These are phyloP conservation scores for Drosophila auraria DNA, from an alignment of 1,140 invertebrate genomes.

Conservation along the genomic window DNA sequence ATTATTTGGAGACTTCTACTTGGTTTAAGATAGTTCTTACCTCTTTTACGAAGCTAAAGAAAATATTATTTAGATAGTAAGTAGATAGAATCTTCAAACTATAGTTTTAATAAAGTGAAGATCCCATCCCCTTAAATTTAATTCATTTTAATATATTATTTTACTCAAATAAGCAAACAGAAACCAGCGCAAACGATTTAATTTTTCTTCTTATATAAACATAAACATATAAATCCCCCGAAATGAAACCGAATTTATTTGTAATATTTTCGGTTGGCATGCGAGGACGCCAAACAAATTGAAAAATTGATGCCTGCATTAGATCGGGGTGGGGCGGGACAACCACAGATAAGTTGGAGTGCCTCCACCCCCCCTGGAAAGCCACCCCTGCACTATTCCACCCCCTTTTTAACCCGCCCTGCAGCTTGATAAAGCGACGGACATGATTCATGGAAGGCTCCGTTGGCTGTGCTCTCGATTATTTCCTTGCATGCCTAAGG, in stretches of 20 bases:
- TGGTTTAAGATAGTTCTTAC: too few species aligned
- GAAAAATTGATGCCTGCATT: conserved; percentile 70
- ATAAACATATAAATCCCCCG: background rate
- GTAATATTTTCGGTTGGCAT: conserved; percentile 43
- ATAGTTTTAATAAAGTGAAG: too few species aligned
- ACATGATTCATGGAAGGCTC: conserved; percentile 71
- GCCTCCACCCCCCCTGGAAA: background rate
- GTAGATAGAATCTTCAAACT: too few species aligned
- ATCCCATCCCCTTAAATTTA: too few species aligned
- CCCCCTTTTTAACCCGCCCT: conserved; percentile 2
- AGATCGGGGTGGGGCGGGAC: conserved; percentile 7
- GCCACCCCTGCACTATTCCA: background rate
- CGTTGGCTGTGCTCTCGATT: conserved; percentile 61
- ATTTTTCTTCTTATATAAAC: conserved; percentile 14
- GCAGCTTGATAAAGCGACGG: conserved; percentile 63
- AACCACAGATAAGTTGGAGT: conserved; percentile 60
- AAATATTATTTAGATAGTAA: too few species aligned
- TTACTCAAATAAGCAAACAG: background rate
- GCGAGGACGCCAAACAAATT: conserved; percentile 62
- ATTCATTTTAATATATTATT: too few species aligned
- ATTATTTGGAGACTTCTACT: background rate
- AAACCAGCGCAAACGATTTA: background rate
- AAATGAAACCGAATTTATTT: conserved; percentile 12
- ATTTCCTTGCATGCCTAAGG: conserved; percentile 64
- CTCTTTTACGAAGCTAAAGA: too few species aligned